Percentiles rank a stretch among this genome's conserved stretches.
These are phyloP conservation scores for Dromius quadrimaculatus DNA, from an alignment of 2,888 invertebrate species.

Conservation along the genomic window DNA sequence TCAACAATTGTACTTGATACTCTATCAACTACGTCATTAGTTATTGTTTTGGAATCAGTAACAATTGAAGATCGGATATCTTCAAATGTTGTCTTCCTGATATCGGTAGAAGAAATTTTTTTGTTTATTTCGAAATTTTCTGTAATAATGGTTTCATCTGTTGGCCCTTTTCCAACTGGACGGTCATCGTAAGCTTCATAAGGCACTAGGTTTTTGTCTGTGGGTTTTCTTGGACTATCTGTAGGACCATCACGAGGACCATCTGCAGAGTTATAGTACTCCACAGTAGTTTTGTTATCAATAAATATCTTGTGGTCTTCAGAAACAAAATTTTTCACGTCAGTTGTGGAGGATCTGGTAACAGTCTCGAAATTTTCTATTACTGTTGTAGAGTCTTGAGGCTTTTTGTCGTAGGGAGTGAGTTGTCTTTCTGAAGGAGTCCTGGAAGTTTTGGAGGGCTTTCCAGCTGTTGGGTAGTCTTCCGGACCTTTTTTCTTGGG, in stretches of 20 bases:
- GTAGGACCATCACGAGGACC: constrained; percentile 31
- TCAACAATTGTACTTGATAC: constrained; percentile 36
- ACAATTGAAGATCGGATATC: constrained; percentile 55
- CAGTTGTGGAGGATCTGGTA: constrained; percentile 56
- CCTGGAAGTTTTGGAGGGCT: neutral
- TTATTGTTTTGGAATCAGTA: constrained; percentile 57
- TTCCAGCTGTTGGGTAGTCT: constrained; percentile 3
- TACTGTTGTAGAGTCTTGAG: neutral
- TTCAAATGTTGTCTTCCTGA: constrained; percentile 54
- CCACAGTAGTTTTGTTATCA: constrained; percentile 59
- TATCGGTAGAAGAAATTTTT: constrained; percentile 49
- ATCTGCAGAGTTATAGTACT: constrained; percentile 58
- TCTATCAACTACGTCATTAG: constrained; percentile 42
- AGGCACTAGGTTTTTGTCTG: constrained; percentile 47
- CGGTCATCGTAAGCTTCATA: constrained; percentile 41
- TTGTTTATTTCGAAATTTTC: constrained; percentile 48
- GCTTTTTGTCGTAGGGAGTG: neutral
- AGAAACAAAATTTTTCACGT: constrained; percentile 59
- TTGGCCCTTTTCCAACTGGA: constrained; percentile 51
- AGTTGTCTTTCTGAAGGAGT: neutral
- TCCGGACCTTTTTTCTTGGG: neutral
- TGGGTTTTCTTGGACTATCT: constrained; percentile 48
- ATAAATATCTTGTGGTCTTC: constrained; percentile 59
- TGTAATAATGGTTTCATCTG: constrained; percentile 53
- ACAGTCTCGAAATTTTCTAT: constrained; percentile 59